Base-by-base conservation (phyloP, 2,113 vertebrate genomes). In the Corapipo altera region DNA sequence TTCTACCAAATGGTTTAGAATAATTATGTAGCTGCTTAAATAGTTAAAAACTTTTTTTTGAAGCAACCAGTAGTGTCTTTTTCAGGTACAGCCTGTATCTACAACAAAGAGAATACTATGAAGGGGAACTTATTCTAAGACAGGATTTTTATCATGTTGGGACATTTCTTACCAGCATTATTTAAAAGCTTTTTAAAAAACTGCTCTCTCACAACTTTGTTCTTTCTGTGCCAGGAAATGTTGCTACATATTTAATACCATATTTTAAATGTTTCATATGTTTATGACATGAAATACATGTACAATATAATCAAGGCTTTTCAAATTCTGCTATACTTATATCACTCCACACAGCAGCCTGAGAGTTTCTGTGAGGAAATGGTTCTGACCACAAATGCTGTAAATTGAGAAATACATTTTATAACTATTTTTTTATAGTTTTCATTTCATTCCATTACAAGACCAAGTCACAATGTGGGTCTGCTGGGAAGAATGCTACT, bases 211-310 rank as follows among this genome's bases (percentile, higher is more conserved):
- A 88, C 89, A 96, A 83, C 92, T 95, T 97, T 97, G 71, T 97
- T 97, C 95, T 96, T 95, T 91, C 94, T 73, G 65, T 78, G 87
- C 74, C 78, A 91, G 81, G 95, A 96, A 97, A 95, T 79, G 61
- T 91, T 89, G 59, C 62, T 97, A 83, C 95, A 97, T 97, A 95
- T 96, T 97, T 97, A 97, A 97, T 97, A 95, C 20, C 27, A 32
- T 73, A 95, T 92, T 96, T 96, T 97, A 97, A 97, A 97, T 96
- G 96, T 97, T 97, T 97, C 72, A 97, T 97, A 97, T 97, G 96
- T 97, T 97, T 97, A 95, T 97, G 94, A 97, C 96, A 97, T 78
- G 90, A 97, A 97, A 96, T 96, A 96, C 94, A 85, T 88, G 77
- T 95, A 95, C 91, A 92, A 88, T 96, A 94, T 95, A 91, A 94